Evolutionary conservation across 1,140 invertebrate genomes (phyloP).

Genomic region (Rhyacophila brunnea): DNA sequence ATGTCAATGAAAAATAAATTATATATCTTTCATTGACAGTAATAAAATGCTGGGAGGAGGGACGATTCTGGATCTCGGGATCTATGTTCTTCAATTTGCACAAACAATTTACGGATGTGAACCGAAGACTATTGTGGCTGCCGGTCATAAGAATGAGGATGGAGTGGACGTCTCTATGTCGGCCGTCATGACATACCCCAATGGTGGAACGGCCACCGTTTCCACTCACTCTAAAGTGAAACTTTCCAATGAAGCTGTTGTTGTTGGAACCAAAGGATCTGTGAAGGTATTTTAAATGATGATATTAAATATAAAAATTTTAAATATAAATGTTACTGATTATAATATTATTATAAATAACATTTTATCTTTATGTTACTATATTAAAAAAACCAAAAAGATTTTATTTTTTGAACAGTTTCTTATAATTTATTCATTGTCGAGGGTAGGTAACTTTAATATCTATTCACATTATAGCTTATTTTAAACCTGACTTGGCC

Average conservation of each 20-base stretch:
- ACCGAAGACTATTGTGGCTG: conserved; percentile 60
- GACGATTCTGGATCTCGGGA: conserved; percentile 76
- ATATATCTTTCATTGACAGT: conserved; percentile 41
- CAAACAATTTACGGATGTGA: conserved; percentile 68
- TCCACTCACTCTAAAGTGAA: conserved; percentile 52
- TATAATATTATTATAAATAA: too few relatives aligned
- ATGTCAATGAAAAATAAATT: too few relatives aligned
- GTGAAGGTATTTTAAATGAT: conserved; percentile 57
- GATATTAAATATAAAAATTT: too few relatives aligned
- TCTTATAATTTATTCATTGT: too few relatives aligned
- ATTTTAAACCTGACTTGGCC: too few relatives aligned
- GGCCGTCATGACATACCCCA: conserved; percentile 62
- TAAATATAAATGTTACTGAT: too few relatives aligned
- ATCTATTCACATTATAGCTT: too few relatives aligned
- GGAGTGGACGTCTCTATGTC: conserved; percentile 69
- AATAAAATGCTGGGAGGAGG: conserved; percentile 74
- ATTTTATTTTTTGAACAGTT: too few relatives aligned
- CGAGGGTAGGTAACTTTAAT: too few relatives aligned
- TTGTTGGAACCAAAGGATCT: conserved; percentile 67
- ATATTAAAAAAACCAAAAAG: too few relatives aligned
- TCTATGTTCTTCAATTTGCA: conserved; percentile 78
- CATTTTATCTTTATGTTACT: too few relatives aligned
- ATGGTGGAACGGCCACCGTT: conserved; percentile 64
- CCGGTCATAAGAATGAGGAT: conserved; percentile 65
- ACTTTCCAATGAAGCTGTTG: conserved; percentile 61